Evolutionary conservation across 1,140 invertebrate genomes (phyloP).

Genomic region (Latrodectus geometricus): DNA sequence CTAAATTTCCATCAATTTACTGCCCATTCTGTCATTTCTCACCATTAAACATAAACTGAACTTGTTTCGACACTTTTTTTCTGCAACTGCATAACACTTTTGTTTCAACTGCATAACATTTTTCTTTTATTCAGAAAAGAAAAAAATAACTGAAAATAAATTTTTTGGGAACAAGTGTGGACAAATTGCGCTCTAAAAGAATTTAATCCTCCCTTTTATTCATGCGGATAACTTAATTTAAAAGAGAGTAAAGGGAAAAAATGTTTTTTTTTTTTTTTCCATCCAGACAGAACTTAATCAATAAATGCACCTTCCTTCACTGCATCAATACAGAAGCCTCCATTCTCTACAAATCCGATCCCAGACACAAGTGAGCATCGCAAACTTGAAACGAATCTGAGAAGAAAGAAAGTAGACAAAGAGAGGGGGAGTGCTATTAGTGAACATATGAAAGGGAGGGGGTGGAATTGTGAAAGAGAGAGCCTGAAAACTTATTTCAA

Average conservation of each 20-base stretch:
- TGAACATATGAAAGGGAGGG: neutral
- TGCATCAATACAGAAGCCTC: neutral
- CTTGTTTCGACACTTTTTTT: too few relatives aligned
- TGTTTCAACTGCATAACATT: too few relatives aligned
- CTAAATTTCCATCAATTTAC: too few relatives aligned
- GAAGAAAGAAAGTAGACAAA: neutral
- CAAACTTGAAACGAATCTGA: neutral
- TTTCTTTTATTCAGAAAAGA: too few relatives aligned
- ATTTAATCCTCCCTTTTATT: too few relatives aligned
- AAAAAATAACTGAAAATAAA: too few relatives aligned
- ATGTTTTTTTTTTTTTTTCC: neutral
- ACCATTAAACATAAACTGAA: too few relatives aligned
- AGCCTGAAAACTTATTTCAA: slow-evolving; percentile 16
- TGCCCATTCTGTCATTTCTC: too few relatives aligned
- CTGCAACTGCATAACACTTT: too few relatives aligned
- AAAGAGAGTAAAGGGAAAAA: neutral
- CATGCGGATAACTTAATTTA: neutral
- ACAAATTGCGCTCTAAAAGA: too few relatives aligned
- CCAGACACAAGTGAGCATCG: too few relatives aligned
- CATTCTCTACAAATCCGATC: neutral
- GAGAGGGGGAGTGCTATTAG: neutral
- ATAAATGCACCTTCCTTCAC: neutral
- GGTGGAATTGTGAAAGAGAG: neutral
- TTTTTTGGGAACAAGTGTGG: too few relatives aligned
- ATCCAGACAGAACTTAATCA: neutral